Evolutionary conservation across 2,113 vertebrate genomes (phyloP), one percentile per base, ranked within the genome.

Genomic region (Leucoraja erinaceus): DNA sequence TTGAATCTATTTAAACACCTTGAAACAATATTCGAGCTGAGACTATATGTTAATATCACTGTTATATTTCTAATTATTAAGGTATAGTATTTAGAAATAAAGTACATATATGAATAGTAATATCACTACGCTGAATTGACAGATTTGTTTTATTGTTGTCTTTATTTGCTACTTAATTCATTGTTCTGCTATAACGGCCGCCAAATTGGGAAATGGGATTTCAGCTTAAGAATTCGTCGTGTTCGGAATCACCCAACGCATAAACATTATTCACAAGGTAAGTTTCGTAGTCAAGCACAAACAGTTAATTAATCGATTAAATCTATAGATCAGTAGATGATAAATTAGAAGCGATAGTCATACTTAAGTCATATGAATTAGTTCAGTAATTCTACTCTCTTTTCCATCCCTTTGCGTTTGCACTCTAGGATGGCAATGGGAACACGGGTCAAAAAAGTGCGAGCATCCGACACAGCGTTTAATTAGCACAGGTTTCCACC

Each of bases 401-500:
- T 91, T 70, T 91, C 90, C 90, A 90, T 4, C 63, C 86, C 61
- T 90, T 90, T 90, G 86, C 90, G 47, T 72, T 72, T 72, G 20
- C 90, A 91, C 90, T 47, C 90, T 68, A 54, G 90, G 90, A 54
- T 68, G 72, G 66, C 90, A 22, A 72, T 70, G 28, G 90, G 11
- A 72, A 74, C 68, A 91, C 66, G 3, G 90, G 90, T 91, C 90
- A 91, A 91, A 91, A 91, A 54, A 68, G 66, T 70, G 66, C 66
- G 68, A 91, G 20, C 86, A 90, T 38, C 63, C 28, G 18, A 38
- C n/a, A 90, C 63, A 56, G 68, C 31, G 90, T 38, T 91, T 72
- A 91, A 91, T 91, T 91, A 91, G 66, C 68, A 16, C 9, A 54
- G 90, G 68, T 70, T 91, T 47, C 68, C 31, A 72, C 33, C 72